Evolutionary conservation across 2,888 invertebrate species (phyloP), one percentile per base, ranked within the genome.

Genomic region (Drosophila prolongata): DNA sequence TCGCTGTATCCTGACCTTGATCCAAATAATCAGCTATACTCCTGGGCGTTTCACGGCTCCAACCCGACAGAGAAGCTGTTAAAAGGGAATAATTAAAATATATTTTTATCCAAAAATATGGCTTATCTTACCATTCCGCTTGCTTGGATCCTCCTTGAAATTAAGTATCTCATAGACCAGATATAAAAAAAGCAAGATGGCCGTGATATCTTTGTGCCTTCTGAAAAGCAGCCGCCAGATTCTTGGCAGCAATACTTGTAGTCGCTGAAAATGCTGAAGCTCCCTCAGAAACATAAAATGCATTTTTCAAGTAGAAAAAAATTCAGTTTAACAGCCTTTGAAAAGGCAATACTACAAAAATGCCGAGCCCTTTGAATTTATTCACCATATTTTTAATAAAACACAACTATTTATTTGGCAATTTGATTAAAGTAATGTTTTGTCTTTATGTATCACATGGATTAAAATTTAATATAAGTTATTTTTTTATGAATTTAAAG

Each of bases 1-100:
- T 91, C 6, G 94, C 93, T 0, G 96, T 96, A 11, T 95, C 93
- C 80, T 95, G 95, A 66, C 94, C 94, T 0, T 96, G 96, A 75
- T 94, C 93, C 35, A 97, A 94, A 90, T 97, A 97, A 66, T 94
- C 93, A 83, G 94, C 94, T 24, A 95, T 94, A 88, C 96, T 95
- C 50, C 96, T 93, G 24, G 96, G 95, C 1, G 95, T 95, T 85
- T 96, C 95, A 53, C 93, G 93, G n/a, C 95, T 93, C 97, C 97
- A 97, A 43, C 96, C 96, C 67, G 93, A 92, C 87, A 93, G 90
- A 66, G 93, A 92, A 74, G 93, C 94, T 92, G 90, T 30, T 1
- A 90, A 38, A 38, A 11, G 4, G 16, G 6, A 3, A 11, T 47
- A 34, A 34, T 16, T 1, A 16, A 16, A 16, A 16, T 16, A 16